Conservation (phyloP, 2,113 vertebrate genomes). For the Heptranchias perlo region DNA sequence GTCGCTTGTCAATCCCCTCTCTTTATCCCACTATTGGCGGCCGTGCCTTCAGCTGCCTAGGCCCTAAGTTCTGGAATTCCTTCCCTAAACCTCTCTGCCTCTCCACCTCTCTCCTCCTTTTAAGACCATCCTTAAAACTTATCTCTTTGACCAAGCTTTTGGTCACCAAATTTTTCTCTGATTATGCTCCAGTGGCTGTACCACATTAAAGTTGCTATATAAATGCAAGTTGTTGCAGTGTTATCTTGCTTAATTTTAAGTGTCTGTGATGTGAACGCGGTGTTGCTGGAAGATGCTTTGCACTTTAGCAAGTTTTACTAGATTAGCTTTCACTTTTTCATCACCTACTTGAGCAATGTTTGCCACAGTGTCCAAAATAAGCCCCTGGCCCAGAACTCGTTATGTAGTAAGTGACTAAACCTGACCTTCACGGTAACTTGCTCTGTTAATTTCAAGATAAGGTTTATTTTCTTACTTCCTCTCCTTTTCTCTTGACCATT, state of each 20-base stretch:
- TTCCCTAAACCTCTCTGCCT: no score
- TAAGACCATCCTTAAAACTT: no score
- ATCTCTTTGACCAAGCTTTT: no score
- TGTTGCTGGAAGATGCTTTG: neutral
- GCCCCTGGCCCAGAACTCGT: neutral
- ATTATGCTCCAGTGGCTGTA: no score
- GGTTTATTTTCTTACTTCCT: neutral
- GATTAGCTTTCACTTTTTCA: neutral
- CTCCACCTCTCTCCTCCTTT: no score
- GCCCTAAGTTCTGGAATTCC: no score
- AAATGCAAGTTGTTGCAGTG: neutral
- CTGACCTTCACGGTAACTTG: neutral
- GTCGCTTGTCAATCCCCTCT: no score
- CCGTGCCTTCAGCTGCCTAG: no score
- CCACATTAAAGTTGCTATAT: neutral
- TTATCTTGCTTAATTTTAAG: neutral
- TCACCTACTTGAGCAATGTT: neutral
- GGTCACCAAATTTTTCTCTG: no score
- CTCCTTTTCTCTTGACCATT: neutral
- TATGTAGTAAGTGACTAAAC: neutral
- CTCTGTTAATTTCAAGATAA: neutral
- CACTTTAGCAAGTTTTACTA: neutral
- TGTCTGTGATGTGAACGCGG: neutral
- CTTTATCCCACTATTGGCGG: no score
- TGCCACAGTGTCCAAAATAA: neutral